Evolutionary conservation across 2,888 invertebrate species (phyloP).

Genomic region (Drosophila dives): DNA sequence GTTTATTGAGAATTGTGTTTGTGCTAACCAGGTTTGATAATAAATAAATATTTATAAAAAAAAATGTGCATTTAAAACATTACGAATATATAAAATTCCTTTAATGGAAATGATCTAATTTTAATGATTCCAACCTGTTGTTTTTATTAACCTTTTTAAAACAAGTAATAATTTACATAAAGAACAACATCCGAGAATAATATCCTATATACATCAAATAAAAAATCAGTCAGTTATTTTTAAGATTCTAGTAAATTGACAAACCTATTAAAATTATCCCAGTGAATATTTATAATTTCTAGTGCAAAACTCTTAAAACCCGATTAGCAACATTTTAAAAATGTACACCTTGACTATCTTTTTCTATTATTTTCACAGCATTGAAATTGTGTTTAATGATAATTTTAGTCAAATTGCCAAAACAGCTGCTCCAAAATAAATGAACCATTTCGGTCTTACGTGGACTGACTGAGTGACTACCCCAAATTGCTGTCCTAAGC

Average conservation of each 20-base stretch:
- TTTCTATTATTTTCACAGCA: neutral
- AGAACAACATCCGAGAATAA: neutral
- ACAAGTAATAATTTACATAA: neutral
- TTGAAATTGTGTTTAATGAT: neutral
- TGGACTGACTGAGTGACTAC: constrained; percentile 24
- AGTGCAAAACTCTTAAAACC: neutral
- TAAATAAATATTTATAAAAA: neutral
- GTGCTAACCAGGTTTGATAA: constrained; percentile 9
- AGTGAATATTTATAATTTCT: neutral
- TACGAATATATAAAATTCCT: neutral
- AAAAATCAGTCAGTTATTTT: neutral
- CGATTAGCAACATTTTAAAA: neutral
- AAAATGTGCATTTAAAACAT: neutral
- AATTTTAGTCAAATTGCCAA: neutral
- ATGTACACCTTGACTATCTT: neutral
- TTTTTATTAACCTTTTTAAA: neutral
- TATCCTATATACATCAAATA: neutral
- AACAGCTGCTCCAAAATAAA: neutral
- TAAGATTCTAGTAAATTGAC: neutral
- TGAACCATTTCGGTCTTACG: neutral
- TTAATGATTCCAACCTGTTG: neutral
- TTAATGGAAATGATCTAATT: neutral
- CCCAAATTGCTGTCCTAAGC: constrained; percentile 43
- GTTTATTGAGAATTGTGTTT: neutral
- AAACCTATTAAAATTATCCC: neutral